A percentile compares a stretch with the other conserved stretches of the same genome.
Evolutionary conservation across 2,113 vertebrate species (phyloP).

Genomic region (Peromyscus californicus): DNA sequence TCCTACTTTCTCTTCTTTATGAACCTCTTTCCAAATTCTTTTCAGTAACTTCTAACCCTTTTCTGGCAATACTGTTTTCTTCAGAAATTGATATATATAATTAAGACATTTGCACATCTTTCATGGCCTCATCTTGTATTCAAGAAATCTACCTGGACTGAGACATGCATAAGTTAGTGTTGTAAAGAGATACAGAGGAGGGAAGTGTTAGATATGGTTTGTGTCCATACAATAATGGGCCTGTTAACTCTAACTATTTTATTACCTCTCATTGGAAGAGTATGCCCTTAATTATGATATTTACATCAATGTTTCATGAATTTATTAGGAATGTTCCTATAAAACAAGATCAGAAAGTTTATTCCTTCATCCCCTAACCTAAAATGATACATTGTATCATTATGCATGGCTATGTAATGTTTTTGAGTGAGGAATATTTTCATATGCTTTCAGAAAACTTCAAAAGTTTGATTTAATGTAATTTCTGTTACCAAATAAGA

Average conservation of each 20-base stretch:
- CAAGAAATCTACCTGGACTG: neutral
- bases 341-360: conserved; percentile 17
- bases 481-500: conserved; percentile 52
- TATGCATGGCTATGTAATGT: neutral
- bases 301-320: neutral
- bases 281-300: neutral
- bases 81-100: conserved; percentile 1
- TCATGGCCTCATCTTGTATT: neutral
- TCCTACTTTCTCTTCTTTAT: conserved; percentile 38
- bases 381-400: neutral
- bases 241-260: neutral
- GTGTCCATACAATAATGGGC: neutral
- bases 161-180: neutral
- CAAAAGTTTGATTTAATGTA: conserved; percentile 3
- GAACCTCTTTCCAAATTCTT: conserved; percentile 15
- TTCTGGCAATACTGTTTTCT: neutral
- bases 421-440: conserved; percentile 18
- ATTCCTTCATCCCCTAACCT: neutral
- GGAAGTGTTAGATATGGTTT: neutral
- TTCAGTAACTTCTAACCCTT: neutral
- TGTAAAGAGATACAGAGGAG: neutral
- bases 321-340: neutral
- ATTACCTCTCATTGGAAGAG: neutral
- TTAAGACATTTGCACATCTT: neutral
- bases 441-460: neutral